Percentiles rank a stretch among this genome's conserved stretches.
Evolutionary conservation across 2,113 vertebrate species (phyloP).

Genomic region (Ceyx cyanopectus): DNA sequence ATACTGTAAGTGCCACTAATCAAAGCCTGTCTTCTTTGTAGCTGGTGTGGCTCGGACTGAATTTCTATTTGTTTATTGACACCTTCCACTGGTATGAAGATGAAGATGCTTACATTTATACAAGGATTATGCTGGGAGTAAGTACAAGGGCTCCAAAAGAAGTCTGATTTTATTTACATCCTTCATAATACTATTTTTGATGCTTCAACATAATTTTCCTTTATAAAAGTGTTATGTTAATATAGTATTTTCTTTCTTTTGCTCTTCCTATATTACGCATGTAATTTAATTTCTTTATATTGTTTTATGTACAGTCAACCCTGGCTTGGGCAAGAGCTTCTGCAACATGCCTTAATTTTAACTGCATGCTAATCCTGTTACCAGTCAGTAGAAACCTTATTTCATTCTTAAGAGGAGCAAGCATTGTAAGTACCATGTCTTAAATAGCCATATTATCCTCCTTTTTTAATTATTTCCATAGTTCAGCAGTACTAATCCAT

Average conservation of each 20-base stretch:
- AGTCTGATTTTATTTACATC: constrained; percentile 8
- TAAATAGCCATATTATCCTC: constrained; percentile 23
- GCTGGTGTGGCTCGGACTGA: constrained; percentile 82
- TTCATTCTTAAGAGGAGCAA: constrained; percentile 81
- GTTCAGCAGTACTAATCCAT: constrained; percentile 1
- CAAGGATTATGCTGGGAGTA: constrained; percentile 83
- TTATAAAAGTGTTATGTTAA: neutral
- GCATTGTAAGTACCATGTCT: constrained; percentile 74
- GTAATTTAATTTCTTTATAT: constrained; percentile 57
- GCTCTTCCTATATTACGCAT: neutral
- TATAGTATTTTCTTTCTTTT: neutral
- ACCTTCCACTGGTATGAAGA: constrained; percentile 81
- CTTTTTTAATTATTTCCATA: neutral
- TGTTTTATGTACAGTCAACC: constrained; percentile 72
- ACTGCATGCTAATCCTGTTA: constrained; percentile 84
- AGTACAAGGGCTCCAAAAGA: constrained; percentile 64
- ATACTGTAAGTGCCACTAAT: neutral
- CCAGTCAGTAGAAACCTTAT: constrained; percentile 83
- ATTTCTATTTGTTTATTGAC: constrained; percentile 81
- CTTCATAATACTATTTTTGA: neutral
- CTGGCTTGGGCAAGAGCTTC: constrained; percentile 86
- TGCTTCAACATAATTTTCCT: neutral
- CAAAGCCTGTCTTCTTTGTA: constrained; percentile 49
- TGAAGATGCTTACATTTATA: constrained; percentile 80
- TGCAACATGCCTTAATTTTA: constrained; percentile 84